Percentiles rank a stretch among this genome's conserved stretches.
phyloP scores from a whole-genome alignment of 2,888 invertebrate genomes.

The Julus scandinavius region DNA sequence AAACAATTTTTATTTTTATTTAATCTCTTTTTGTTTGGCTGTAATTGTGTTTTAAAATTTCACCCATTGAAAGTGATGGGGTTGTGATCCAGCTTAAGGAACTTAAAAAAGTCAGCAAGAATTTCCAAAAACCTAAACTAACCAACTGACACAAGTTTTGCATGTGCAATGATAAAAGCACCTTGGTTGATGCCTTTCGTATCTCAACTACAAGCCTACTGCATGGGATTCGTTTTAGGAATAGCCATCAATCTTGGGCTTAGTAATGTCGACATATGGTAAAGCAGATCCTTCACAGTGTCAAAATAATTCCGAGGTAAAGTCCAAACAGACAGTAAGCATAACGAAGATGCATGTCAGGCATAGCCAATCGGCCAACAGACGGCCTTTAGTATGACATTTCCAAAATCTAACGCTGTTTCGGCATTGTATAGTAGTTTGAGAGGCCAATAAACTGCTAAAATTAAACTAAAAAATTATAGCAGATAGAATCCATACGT shows the following conservation, averaged over 20 bases:
- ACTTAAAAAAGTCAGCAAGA: background rate
- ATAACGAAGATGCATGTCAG: constrained; percentile 12
- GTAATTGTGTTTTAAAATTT: no score
- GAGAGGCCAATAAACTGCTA: background rate
- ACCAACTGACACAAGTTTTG: background rate
- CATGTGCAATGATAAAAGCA: background rate
- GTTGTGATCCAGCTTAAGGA: background rate
- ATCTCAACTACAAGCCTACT: background rate
- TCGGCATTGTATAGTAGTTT: background rate
- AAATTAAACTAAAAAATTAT: background rate
- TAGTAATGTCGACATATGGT: constrained; percentile 20
- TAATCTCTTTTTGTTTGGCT: no score
- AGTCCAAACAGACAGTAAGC: constrained; percentile 27
- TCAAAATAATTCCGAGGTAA: constrained; percentile 24
- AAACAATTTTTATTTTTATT: no score
- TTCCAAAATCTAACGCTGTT: background rate
- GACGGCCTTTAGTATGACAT: background rate
- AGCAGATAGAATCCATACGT: background rate
- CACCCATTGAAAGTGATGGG: no score
- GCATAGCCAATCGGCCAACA: constrained; percentile 6
- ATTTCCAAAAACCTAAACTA: background rate
- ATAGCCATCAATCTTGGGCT: constrained; percentile 30
- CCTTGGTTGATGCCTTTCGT: background rate
- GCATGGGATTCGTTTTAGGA: background rate
- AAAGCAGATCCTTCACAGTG: constrained; percentile 1